Conservation (phyloP, 2,797 vertebrate genomes). For the Halcyon smyrnensis region DNA sequence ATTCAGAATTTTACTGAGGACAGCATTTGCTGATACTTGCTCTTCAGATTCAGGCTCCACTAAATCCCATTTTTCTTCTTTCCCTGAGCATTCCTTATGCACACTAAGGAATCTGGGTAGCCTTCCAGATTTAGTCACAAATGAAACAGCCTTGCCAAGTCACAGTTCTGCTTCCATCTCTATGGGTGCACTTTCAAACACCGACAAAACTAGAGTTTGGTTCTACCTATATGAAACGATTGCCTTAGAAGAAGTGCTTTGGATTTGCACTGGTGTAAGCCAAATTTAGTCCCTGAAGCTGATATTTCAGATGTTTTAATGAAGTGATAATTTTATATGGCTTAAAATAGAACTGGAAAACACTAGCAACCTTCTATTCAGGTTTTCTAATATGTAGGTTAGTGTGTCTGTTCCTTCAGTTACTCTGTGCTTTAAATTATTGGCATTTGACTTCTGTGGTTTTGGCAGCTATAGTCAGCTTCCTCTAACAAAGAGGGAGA, state of each 20-base stretch:
- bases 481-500: background rate
- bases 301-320: conserved; percentile 26
- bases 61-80: background rate
- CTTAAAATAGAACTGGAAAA: conserved; percentile 57
- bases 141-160: background rate
- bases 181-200: background rate
- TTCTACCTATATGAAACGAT: background rate
- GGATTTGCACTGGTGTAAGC: background rate
- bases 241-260: background rate
- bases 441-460: conserved; percentile 1
- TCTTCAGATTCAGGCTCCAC: background rate
- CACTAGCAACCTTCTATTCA: background rate
- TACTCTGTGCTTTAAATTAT: conserved; percentile 27
- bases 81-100: background rate
- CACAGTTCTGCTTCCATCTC: background rate
- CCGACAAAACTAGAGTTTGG: background rate
- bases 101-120: background rate
- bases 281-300: conserved; percentile 9
- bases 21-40: background rate
- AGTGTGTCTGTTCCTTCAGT: background rate
- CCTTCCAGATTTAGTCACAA: background rate
- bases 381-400: conserved; percentile 21
- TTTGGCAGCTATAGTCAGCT: conserved; percentile 20
- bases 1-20: background rate
- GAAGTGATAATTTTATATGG: conserved; percentile 8